Evolutionary conservation across 2,888 invertebrate genomes (phyloP).

Genomic region (Nebria brevicollis): DNA sequence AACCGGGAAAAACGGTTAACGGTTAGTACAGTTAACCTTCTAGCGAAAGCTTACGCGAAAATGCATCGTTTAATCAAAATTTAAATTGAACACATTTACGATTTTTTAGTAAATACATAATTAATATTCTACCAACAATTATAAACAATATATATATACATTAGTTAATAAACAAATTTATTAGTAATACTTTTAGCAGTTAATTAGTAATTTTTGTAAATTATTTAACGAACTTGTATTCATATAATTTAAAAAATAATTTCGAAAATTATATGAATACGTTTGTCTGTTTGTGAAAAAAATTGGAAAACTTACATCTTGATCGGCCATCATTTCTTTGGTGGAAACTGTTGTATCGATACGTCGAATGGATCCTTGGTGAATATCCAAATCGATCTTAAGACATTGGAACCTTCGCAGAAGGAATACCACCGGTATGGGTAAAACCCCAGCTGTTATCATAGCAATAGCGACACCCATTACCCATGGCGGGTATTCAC

Average conservation of each 20-base stretch:
- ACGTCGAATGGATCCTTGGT: slow-evolving; percentile 89
- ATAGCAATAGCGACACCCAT: slow-evolving; percentile 79
- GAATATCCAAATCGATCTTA: slow-evolving; percentile 88
- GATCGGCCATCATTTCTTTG: slow-evolving; percentile 94
- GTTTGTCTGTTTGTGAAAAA: not conserved
- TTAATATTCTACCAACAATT: not conserved
- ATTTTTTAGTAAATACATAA: slow-evolving; percentile 9
- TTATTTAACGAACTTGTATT: no score
- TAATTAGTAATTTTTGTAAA: no score
- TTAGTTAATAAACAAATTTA: not conserved
- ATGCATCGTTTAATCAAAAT: not conserved
- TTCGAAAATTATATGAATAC: no score
- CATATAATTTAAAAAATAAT: no score
- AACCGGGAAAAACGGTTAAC: slow-evolving; percentile 37
- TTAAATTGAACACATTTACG: slow-evolving; percentile 20
- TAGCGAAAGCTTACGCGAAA: slow-evolving; percentile 1
- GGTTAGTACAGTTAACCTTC: slow-evolving; percentile 8
- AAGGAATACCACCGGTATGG: slow-evolving; percentile 87
- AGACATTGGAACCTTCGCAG: slow-evolving; percentile 89
- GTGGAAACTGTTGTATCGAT: slow-evolving; percentile 94
- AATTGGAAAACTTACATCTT: slow-evolving; percentile 82
- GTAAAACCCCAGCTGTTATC: slow-evolving; percentile 82
- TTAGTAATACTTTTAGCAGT: no score
- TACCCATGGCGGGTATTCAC: slow-evolving; percentile 84
- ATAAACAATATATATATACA: not conserved